Evolutionary conservation across 2,888 invertebrate species (phyloP).

Genomic region (Marasmarcha lunaedactyla): DNA sequence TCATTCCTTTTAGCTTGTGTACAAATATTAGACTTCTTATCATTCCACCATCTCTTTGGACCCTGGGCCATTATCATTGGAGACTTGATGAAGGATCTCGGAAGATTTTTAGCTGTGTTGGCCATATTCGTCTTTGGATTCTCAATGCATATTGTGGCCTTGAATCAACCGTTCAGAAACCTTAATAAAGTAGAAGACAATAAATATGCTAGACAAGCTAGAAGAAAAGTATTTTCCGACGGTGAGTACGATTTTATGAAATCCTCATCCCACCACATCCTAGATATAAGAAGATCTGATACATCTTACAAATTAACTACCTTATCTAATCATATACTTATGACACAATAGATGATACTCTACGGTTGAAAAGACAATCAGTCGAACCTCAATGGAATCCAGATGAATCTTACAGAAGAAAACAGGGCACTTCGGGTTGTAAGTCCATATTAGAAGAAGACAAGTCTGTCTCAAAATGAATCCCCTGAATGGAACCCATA

Average conservation of each 20-base stretch:
- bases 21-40: conserved; percentile 96
- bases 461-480: background rate
- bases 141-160: conserved; percentile 95
- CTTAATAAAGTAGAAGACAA: conserved; percentile 73
- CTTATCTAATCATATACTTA: background rate
- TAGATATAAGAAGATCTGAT: background rate
- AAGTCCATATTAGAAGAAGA: conserved; percentile 54
- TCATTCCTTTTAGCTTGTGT: conserved; percentile 96
- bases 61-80: conserved; percentile 99
- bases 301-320: background rate
- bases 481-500: background rate
- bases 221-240: conserved; percentile 75
- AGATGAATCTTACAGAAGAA: conserved; percentile 71
- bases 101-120: conserved; percentile 96
- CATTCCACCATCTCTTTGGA: conserved; percentile 98
- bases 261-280: conserved; percentile 1
- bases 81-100: conserved; percentile 91
- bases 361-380: conserved; percentile 54
- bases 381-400: conserved; percentile 46
- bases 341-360: conserved; percentile 37
- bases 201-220: conserved; percentile 66
- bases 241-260: conserved; percentile 66
- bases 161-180: conserved; percentile 93
- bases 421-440: conserved; percentile 75
- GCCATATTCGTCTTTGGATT: conserved; percentile 99